These are phyloP conservation scores for Parazoanthus atlanticus DNA, from an alignment of 92 coral and sea anemone species.

Conservation along the genomic window DNA sequence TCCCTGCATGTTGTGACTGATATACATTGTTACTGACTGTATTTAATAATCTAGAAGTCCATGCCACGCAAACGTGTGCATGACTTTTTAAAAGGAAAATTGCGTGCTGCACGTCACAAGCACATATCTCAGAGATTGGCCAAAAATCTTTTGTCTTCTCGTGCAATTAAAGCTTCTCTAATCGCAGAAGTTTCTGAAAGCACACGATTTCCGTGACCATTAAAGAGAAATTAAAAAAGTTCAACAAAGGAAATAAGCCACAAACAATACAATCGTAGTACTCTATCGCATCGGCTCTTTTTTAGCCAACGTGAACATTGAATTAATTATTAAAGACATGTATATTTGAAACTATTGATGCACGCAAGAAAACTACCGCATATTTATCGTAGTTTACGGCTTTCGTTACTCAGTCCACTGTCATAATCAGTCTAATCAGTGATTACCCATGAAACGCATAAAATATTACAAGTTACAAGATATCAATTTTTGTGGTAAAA, in stretches of 20 bases:
- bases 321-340: neutral
- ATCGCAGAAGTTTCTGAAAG: neutral
- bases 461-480: neutral
- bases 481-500: neutral
- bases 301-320: neutral
- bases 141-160: neutral
- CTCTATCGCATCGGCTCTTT: neutral
- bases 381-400: neutral
- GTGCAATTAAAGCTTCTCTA: neutral
- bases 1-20: neutral
- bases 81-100: constrained; percentile 5
- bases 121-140: neutral
- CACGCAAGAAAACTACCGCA: neutral
- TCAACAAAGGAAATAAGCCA: constrained; percentile 11
- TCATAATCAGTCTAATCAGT: neutral
- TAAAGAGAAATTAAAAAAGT: neutral
- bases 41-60: neutral
- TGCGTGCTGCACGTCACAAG: constrained; percentile 8
- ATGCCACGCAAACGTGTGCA: neutral
- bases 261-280: neutral
- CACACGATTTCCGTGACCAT: constrained; percentile 17
- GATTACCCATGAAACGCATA: no score
- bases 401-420: neutral
- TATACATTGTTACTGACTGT: neutral
- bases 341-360: neutral